A percentile compares a stretch with the other conserved stretches of the same genome.
Evolutionary conservation across 2,888 invertebrate species (phyloP).

Genomic region (Elegia similella): DNA sequence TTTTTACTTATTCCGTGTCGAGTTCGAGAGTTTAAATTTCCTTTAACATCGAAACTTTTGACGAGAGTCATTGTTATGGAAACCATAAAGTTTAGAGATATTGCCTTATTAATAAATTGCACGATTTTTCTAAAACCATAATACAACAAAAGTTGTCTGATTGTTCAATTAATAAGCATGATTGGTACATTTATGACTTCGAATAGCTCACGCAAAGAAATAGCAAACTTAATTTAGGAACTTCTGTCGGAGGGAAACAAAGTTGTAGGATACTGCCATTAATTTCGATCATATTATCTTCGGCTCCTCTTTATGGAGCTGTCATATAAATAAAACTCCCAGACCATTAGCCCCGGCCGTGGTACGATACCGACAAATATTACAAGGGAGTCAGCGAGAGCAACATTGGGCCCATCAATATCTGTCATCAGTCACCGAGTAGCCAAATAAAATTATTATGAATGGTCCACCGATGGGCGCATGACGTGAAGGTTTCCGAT

Average conservation of each 20-base stretch:
- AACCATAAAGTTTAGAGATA: slow-evolving; percentile 12
- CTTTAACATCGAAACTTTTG: slow-evolving; percentile 36
- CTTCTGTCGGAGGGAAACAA: slow-evolving; percentile 39
- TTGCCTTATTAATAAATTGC: background rate
- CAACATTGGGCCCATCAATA: slow-evolving; percentile 68
- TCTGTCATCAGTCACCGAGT: slow-evolving; percentile 69
- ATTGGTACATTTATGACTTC: slow-evolving; percentile 3
- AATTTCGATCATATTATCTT: slow-evolving; percentile 62
- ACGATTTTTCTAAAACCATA: background rate
- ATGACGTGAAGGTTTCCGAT: slow-evolving; percentile 53
- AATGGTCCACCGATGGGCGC: slow-evolving; percentile 49
- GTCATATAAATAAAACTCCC: slow-evolving; percentile 70
- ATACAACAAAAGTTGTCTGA: slow-evolving; percentile 24
- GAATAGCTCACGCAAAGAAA: background rate
- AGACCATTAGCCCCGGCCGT: slow-evolving; percentile 50
- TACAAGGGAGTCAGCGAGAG: slow-evolving; percentile 50
- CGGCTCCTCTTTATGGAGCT: slow-evolving; percentile 56
- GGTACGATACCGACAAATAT: slow-evolving; percentile 51
- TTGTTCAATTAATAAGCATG: slow-evolving; percentile 11
- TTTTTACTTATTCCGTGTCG: slow-evolving; percentile 38
- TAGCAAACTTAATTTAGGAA: slow-evolving; percentile 21
- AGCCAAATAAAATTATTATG: slow-evolving; percentile 73
- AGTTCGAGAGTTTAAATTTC: slow-evolving; percentile 36
- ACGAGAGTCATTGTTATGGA: slow-evolving; percentile 11
- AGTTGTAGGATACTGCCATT: slow-evolving; percentile 51